phyloP scores from a whole-genome alignment of 2,113 vertebrate genomes.

The Lycocorax pyrrhopterus region DNA sequence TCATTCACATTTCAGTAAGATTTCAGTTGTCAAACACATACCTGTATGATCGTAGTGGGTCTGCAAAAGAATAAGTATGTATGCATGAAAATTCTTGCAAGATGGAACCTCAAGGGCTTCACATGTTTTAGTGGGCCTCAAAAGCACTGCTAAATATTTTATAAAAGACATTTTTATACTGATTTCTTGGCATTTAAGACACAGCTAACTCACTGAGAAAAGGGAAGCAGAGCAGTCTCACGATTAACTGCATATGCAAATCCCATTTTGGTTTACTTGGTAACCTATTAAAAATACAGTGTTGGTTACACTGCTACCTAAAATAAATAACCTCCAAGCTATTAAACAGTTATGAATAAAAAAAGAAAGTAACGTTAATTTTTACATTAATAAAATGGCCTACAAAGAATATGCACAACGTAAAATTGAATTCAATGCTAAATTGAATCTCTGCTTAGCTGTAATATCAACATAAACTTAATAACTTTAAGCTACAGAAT shows the following conservation, averaged over 20 bases:
- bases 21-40: background rate
- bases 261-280: background rate
- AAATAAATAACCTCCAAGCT: background rate
- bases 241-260: background rate
- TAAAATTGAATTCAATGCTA: background rate
- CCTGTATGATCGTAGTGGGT: fast-evolving
- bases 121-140: background rate
- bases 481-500: background rate
- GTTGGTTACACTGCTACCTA: background rate
- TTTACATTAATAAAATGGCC: background rate
- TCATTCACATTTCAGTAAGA: background rate
- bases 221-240: background rate
- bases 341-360: background rate
- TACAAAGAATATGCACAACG: background rate
- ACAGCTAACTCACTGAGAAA: background rate
- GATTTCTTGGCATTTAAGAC: background rate
- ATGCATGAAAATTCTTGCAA: background rate
- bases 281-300: background rate
- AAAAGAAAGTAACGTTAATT: background rate
- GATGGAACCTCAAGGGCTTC: background rate
- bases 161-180: background rate
- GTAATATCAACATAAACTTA: background rate
- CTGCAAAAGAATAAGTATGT: background rate
- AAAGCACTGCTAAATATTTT: conserved; percentile 7
- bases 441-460: background rate